Base-by-base conservation (phyloP, 2,113 vertebrate species). In the Hyperopisus bebe region DNA sequence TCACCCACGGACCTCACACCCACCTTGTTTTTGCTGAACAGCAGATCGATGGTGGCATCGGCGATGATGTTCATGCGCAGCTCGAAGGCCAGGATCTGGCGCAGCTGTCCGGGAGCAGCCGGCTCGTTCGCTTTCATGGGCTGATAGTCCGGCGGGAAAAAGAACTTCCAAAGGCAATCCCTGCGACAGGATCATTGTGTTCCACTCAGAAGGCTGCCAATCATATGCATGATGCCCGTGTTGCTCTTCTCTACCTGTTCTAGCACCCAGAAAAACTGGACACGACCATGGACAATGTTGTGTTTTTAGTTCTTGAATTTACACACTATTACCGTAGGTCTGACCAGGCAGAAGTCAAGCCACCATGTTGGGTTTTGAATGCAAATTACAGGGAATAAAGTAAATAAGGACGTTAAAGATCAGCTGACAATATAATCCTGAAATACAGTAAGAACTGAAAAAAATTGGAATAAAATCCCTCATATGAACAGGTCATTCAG, bases 31-130 rank as follows among this genome's bases (percentile, higher is more conserved):
- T 99, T 99, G 92, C 98, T 99, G 91, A 99, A 99, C 27, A 99
- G 98, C 90, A 99, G 95, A 93, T 99, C 98, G 91, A 99, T 98
- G 88, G 98, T 99, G 90, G 98, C 98, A 92, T 99, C 98, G 92
- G 97, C 98, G 91, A 99, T 99, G 93, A 99, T 99, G 96, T 99
- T 99, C 98, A 99, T 99, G 86, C 98, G 95, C 35, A 99, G 96
- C 90, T 99, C 98, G 91, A 99, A 99, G 89, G 98, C 98, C 91
- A 98, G 98, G 89, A 99, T 99, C 93, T 99, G 98, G 83, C 98
- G 94, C 86, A 95, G 97, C 88, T 97, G 97, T 89, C 98, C 98
- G 46, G 98, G 97, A 91, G 97, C 94, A 66, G 97, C 95, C 44
- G 96, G 93, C 92, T 99, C 98, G 15, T 97, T 98, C 88, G 97